Evolutionary conservation across 1,140 invertebrate species (phyloP).

Genomic region (Calliopsis andreniformis): DNA sequence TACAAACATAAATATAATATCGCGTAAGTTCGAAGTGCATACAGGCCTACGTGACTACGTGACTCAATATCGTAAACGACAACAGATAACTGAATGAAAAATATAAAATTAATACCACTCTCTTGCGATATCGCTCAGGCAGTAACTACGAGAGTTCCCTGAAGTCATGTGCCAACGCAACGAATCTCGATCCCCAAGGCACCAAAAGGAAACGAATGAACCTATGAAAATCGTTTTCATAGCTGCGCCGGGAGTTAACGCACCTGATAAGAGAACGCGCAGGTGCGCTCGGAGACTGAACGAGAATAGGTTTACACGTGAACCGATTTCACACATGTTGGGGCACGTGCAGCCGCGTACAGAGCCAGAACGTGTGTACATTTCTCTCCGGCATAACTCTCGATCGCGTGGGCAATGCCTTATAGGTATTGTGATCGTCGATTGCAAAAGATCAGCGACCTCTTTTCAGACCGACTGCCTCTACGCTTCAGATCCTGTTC

Average conservation of each 20-base stretch:
- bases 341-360: slow-evolving; percentile 37
- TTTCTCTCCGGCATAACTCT: slow-evolving; percentile 47
- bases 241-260: background rate
- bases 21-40: slow-evolving; percentile 20
- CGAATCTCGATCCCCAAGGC: background rate
- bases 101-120: background rate
- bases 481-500: slow-evolving; percentile 39
- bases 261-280: slow-evolving; percentile 14
- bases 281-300: slow-evolving; percentile 17
- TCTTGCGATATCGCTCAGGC: no score
- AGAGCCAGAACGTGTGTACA: slow-evolving; percentile 17
- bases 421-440: slow-evolving; percentile 54
- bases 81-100: background rate
- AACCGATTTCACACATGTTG: slow-evolving; percentile 54
- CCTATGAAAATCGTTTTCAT: background rate
- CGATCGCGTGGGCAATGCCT: slow-evolving; percentile 55
- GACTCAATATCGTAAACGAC: background rate
- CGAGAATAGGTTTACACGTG: slow-evolving; percentile 45
- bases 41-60: no score
- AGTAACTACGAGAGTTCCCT: no score
- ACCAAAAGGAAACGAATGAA: background rate
- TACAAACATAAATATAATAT: background rate
- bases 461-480: slow-evolving; percentile 37
- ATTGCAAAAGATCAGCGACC: slow-evolving; percentile 53
- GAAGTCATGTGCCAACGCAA: no score